phyloP scores from a whole-genome alignment of 2,797 vertebrate genomes.

The Fratercula arctica region DNA sequence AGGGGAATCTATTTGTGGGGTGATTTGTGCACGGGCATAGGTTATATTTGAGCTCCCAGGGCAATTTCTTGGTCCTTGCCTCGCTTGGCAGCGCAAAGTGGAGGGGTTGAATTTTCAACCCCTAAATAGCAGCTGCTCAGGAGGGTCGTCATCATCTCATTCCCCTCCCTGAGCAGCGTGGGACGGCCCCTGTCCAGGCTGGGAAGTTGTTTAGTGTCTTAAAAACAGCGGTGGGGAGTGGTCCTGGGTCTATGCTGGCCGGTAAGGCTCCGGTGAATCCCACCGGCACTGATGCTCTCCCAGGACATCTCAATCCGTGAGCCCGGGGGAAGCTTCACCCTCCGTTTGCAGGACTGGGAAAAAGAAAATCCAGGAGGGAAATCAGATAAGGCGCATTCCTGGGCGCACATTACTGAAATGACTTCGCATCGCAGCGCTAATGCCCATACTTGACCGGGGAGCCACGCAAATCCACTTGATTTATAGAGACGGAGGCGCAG shows the following conservation, averaged over 20 bases:
- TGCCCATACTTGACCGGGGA: slow-evolving; percentile 44
- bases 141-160: not conserved
- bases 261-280: not conserved
- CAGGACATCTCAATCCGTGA: rapidly evolving
- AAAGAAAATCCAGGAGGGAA: not conserved
- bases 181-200: not conserved
- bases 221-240: rapidly evolving
- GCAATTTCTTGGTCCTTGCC: not conserved
- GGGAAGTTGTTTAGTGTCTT: not conserved
- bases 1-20: not conserved
- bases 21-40: not conserved
- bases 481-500: not conserved
- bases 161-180: rapidly evolving
- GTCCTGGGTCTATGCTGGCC: rapidly evolving
- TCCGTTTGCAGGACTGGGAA: not conserved
- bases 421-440: not conserved
- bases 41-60: not conserved
- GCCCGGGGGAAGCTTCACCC: not conserved
- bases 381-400: slow-evolving; percentile 64
- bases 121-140: not conserved
- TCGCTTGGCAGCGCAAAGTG: rapidly evolving
- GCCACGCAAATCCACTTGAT: slow-evolving; percentile 51
- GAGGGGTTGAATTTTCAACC: not conserved
- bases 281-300: not conserved
- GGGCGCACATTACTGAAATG: not conserved